Conservation (phyloP, 1,140 invertebrate species). For the Drosophila nannoptera region DNA sequence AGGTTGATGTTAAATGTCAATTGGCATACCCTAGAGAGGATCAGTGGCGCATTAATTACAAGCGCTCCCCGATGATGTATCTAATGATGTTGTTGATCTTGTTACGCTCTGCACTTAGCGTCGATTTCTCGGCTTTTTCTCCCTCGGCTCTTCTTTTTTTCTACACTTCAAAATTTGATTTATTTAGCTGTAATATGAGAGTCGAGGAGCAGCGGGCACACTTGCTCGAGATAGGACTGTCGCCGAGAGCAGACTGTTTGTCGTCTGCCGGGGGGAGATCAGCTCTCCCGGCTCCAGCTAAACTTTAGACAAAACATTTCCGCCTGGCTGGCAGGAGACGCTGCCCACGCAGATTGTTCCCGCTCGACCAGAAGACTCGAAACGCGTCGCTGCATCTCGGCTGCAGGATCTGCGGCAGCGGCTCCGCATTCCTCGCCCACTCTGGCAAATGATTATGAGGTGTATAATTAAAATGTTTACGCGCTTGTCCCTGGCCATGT, state of each 20-base stretch:
- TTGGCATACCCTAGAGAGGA: conserved; percentile 72
- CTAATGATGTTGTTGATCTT: conserved; percentile 74
- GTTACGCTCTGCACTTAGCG: conserved; percentile 66
- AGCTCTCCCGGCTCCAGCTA: neutral
- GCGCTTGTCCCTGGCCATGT: conserved; percentile 67
- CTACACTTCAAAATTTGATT: conserved; percentile 61
- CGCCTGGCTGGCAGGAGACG: conserved; percentile 40
- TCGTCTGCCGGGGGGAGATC: neutral
- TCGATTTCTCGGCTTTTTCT: conserved; percentile 26
- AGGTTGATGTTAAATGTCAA: conserved; percentile 78
- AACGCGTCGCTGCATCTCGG: conserved; percentile 54
- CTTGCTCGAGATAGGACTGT: conserved; percentile 13
- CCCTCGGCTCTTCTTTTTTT: conserved; percentile 9
- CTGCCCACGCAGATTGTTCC: conserved; percentile 39
- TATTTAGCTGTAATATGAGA: conserved; percentile 69
- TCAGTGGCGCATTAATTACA: conserved; percentile 69
- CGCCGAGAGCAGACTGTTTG: neutral
- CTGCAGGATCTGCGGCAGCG: conserved; percentile 18
- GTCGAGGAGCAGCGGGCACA: conserved; percentile 27
- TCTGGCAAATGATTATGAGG: conserved; percentile 72
- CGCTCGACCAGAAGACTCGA: conserved; percentile 6
- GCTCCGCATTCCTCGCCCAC: conserved; percentile 35
- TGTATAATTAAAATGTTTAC: conserved; percentile 78
- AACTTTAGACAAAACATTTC: conserved; percentile 36
- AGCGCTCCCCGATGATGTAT: conserved; percentile 40